Evolutionary conservation across 2,888 invertebrate species (phyloP).

Genomic region (Meliscaeva auricollis): DNA sequence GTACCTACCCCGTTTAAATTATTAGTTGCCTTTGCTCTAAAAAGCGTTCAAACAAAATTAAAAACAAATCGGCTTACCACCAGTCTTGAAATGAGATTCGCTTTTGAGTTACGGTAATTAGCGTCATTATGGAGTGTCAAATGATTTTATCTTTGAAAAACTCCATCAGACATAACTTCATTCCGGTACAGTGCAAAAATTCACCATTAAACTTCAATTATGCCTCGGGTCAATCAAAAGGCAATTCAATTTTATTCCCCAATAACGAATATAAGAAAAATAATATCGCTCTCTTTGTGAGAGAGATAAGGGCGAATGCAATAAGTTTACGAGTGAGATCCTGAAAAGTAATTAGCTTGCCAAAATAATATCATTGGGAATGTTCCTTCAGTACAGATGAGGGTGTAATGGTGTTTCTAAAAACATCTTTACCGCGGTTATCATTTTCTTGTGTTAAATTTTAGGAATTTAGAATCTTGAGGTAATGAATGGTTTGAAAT

Average conservation of each 20-base stretch:
- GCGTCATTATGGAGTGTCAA: conserved; percentile 13
- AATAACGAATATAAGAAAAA: not conserved
- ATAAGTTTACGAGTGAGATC: conserved; percentile 27
- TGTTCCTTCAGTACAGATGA: not conserved
- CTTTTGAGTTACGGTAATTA: conserved; percentile 2
- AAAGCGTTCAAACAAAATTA: too few species aligned
- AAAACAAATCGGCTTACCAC: too few species aligned
- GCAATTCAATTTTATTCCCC: conserved; percentile 59
- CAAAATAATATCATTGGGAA: not conserved
- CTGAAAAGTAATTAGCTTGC: conserved; percentile 60
- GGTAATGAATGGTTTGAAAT: too few species aligned
- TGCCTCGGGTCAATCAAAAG: conserved; percentile 56
- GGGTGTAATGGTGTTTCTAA: too few species aligned
- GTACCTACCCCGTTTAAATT: too few species aligned
- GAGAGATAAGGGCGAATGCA: conserved; percentile 52
- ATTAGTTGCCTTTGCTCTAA: too few species aligned
- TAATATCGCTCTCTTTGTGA: conserved; percentile 19
- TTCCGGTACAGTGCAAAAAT: conserved; percentile 38
- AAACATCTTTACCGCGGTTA: not conserved
- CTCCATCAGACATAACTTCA: not conserved
- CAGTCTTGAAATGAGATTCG: not conserved
- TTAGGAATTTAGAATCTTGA: too few species aligned
- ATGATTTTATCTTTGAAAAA: conserved; percentile 13
- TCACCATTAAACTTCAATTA: conserved; percentile 69
- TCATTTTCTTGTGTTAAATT: too few species aligned